phyloP scores from a whole-genome alignment of 2,113 vertebrate species.

The Pygathrix nemaeus region DNA sequence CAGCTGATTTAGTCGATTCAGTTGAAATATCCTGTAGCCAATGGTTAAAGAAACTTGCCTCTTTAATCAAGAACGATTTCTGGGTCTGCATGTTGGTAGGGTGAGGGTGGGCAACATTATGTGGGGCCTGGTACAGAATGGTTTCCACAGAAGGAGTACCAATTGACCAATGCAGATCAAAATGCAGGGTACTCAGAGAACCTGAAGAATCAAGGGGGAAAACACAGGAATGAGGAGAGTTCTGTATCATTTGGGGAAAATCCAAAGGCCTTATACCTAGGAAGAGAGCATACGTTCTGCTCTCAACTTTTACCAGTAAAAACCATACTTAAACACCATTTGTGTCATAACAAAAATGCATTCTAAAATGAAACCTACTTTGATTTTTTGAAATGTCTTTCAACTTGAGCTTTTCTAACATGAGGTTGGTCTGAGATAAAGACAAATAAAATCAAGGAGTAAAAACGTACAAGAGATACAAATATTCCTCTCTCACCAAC shows the following conservation, averaged over 20 bases:
- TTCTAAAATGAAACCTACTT: background rate
- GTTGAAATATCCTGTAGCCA: background rate
- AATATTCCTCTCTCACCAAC: background rate
- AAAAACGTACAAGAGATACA: background rate
- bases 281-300: background rate
- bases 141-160: background rate
- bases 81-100: rapidly evolving
- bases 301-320: background rate
- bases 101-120: background rate
- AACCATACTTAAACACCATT: background rate
- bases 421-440: background rate
- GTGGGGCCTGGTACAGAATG: background rate
- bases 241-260: background rate
- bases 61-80: background rate
- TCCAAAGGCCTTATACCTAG: too few relatives aligned
- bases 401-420: background rate
- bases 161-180: background rate
- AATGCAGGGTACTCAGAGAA: background rate
- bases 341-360: background rate
- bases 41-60: background rate
- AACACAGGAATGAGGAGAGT: background rate
- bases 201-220: background rate
- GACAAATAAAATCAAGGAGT: background rate
- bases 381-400: background rate
- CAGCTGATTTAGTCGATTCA: background rate